Evolutionary conservation across 2,888 invertebrate species (phyloP), one percentile per base, ranked within the genome.

Genomic region (Achlya flavicornis): DNA sequence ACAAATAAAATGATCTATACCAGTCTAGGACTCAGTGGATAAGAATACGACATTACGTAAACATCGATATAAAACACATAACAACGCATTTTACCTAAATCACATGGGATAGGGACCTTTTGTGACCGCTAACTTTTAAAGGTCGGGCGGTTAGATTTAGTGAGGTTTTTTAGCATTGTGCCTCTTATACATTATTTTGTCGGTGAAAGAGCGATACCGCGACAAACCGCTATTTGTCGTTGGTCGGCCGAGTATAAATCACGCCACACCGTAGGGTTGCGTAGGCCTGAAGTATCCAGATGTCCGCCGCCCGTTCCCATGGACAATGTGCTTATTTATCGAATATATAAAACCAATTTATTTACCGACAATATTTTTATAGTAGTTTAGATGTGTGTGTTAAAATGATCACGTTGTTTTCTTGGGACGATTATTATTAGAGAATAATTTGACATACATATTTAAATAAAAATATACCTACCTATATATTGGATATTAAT

Each of bases 181-280:
- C 72, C 76, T 80, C 80, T 81, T 85, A 86, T 85, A 88, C 86
- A 86, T 89, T 90, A 88, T 90, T 90, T 87, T 79, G 79, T 83
- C 83, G 81, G 85, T 84, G 83, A 86, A 87, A 87, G 88, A 89
- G 86, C 88, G 89, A 90, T 89, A 87, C 84, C 82, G 84, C 87
- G 89, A 90, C 89, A 90, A 90, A 90, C 91, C 89, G 89, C 90
- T 91, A 91, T 92, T 93, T 92, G 90, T 92, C 90, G 91, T 89
- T 79, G 83, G 84, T 80, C 83, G 86, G 83, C 81, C 81, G 78
- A 75, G 81, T 85, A 90, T 92, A 92, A 91, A 92, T 92, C 92
- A 91, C 84, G 85, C 84, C 81, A 83, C 90, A 83, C 90, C 89
- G 67, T 75, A 83, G 82, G 83, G 83, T 74, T 76, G 73, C 75